A percentile compares a stretch with the other conserved stretches of the same genome.
phyloP scores from a whole-genome alignment of 2,888 invertebrate species.

The Nomada goodeniana region DNA sequence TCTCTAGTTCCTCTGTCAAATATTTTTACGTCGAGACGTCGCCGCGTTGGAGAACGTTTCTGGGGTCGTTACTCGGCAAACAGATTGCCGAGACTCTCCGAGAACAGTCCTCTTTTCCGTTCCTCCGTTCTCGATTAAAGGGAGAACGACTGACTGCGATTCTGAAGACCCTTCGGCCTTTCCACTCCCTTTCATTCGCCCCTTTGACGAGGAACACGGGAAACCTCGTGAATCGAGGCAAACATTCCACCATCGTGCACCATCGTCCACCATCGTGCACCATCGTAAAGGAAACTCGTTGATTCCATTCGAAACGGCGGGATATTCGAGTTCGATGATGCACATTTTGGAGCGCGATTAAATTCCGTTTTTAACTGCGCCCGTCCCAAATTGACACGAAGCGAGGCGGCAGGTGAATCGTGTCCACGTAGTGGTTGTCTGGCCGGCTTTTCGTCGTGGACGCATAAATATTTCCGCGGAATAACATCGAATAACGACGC shows the following conservation, averaged over 20 bases:
- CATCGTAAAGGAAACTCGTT: background rate
- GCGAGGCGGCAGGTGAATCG: background rate
- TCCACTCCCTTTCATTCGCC: slow-evolving; percentile 5
- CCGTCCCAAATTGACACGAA: background rate
- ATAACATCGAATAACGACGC: background rate
- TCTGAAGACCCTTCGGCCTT: slow-evolving; percentile 19
- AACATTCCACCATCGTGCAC: slow-evolving; percentile 12
- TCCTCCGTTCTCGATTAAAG: slow-evolving; percentile 7
- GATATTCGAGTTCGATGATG: background rate
- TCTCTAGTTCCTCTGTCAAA: background rate
- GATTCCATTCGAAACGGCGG: slow-evolving; percentile 11
- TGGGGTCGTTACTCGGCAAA: slow-evolving; percentile 34
- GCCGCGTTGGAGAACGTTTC: background rate
- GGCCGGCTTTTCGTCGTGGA: background rate
- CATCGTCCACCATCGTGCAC: too few relatives aligned
- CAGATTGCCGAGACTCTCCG: slow-evolving; percentile 1
- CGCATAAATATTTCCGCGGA: background rate
- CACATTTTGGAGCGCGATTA: slow-evolving; percentile 7
- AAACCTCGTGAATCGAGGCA: slow-evolving; percentile 14
- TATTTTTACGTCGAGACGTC: background rate
- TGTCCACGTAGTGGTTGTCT: background rate
- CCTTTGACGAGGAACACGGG: slow-evolving; percentile 17
- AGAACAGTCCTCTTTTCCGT: background rate
- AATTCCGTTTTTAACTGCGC: slow-evolving; percentile 33
- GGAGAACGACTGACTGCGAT: slow-evolving; percentile 3